Percentiles rank a stretch among this genome's conserved stretches.
These are phyloP conservation scores for Aldabrachelys gigantea DNA, from an alignment of 2,113 vertebrate species.

Conservation along the genomic window DNA sequence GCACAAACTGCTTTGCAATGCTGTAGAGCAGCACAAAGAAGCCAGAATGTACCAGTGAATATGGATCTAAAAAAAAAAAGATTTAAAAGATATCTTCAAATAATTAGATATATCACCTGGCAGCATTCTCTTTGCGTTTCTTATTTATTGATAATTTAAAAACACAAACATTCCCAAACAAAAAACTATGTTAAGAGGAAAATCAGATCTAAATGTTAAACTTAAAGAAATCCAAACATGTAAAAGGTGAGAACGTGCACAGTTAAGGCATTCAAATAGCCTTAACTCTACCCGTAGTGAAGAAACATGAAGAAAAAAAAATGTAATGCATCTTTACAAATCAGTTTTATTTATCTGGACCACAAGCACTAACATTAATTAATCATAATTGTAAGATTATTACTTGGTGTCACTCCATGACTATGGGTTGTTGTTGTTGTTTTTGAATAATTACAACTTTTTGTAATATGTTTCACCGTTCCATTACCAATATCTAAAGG, in stretches of 20 bases:
- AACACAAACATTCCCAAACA: not conserved
- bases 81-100: not conserved
- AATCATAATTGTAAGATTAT: not conserved
- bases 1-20: too few relatives aligned
- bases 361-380: not conserved
- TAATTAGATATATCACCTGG: not conserved
- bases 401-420: not conserved
- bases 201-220: too few relatives aligned
- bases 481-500: too few relatives aligned
- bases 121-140: not conserved
- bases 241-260: too few relatives aligned
- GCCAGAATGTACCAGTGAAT: not conserved
- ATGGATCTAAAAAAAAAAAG: not conserved
- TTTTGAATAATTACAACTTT: not conserved
- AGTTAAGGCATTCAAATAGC: too few relatives aligned
- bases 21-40: not conserved
- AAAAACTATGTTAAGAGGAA: too few relatives aligned
- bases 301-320: not conserved
- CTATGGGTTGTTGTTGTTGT: too few relatives aligned
- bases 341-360: not conserved
- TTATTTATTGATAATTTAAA: not conserved
- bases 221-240: too few relatives aligned
- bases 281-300: too few relatives aligned
- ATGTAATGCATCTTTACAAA: not conserved
- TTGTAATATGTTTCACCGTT: not conserved